Percentiles rank a stretch among this genome's conserved stretches.
Conservation (phyloP, 2,113 vertebrate genomes). For the Istiophorus platypterus region DNA sequence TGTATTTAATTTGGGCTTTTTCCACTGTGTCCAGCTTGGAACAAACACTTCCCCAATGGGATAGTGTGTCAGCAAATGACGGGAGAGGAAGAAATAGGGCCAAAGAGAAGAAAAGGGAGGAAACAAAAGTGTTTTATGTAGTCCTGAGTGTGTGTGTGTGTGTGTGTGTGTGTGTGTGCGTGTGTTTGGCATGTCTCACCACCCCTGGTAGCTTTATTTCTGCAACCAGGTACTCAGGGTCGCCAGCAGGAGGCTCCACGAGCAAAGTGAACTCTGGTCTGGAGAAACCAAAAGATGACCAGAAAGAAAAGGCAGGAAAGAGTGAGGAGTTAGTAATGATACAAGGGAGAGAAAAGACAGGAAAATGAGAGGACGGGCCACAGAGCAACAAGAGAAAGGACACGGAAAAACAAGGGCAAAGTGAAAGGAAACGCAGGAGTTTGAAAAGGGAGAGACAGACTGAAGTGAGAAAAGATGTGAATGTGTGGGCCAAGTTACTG, state of each 20-base stretch:
- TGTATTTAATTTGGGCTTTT: no score
- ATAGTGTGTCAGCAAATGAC: background rate
- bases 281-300: background rate
- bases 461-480: background rate
- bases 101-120: background rate
- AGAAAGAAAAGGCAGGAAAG: background rate
- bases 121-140: background rate
- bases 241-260: conserved; percentile 81
- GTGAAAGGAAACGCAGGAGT: no score
- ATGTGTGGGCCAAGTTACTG: background rate
- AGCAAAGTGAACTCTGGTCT: conserved; percentile 84
- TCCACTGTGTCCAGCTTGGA: no score
- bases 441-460: no score
- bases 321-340: background rate
- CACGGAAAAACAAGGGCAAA: background rate
- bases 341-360: background rate
- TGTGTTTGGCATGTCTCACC: conserved; percentile 79
- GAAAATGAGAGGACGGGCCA: background rate
- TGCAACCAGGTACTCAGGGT: conserved; percentile 85
- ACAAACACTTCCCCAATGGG: no score
- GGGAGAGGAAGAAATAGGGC: background rate
- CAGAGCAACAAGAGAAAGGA: no score
- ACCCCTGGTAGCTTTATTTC: conserved; percentile 89
- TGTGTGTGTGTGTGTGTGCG: background rate
- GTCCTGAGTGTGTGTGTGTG: background rate